A percentile compares a stretch with the other conserved stretches of the same genome.
Conservation (phyloP, 53 echinoderm and acorn worm species). For the Glandiceps talaboti region DNA sequence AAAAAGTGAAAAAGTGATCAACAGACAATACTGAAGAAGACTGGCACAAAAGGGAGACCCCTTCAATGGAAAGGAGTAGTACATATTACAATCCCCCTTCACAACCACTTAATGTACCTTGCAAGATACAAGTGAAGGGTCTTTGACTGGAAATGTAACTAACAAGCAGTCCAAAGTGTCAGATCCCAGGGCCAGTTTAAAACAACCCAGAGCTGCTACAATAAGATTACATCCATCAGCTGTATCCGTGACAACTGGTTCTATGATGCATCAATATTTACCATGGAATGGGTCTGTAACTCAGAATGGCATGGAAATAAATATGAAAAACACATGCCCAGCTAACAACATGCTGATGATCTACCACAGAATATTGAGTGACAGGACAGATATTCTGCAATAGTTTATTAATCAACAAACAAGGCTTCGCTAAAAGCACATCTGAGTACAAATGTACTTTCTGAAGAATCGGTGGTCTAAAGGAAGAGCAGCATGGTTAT, state of each 20-base stretch:
- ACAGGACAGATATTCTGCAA: not conserved
- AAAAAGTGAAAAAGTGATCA: not conserved
- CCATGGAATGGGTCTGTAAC: not conserved
- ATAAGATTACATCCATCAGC: not conserved
- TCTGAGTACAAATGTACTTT: not conserved
- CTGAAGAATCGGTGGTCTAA: not conserved
- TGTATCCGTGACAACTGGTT: too few species aligned
- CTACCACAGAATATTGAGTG: not conserved
- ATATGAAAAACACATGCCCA: not conserved
- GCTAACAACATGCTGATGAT: not conserved
- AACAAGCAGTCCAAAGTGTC: not conserved
- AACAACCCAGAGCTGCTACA: not conserved
- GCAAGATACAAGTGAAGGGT: too few species aligned
- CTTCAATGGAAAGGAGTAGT: not conserved
- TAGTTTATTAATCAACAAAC: not conserved
- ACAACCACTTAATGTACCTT: not conserved
- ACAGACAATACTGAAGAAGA: not conserved
- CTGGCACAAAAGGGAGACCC: not conserved
- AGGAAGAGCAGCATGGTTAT: not conserved
- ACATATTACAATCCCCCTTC: not conserved
- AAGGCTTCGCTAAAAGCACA: not conserved
- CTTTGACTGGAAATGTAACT: too few species aligned
- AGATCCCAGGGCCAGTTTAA: not conserved
- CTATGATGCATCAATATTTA: not conserved
- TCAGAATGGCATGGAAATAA: not conserved